phyloP scores from a whole-genome alignment of 1,140 invertebrate genomes.

The Megalopta genalis region DNA sequence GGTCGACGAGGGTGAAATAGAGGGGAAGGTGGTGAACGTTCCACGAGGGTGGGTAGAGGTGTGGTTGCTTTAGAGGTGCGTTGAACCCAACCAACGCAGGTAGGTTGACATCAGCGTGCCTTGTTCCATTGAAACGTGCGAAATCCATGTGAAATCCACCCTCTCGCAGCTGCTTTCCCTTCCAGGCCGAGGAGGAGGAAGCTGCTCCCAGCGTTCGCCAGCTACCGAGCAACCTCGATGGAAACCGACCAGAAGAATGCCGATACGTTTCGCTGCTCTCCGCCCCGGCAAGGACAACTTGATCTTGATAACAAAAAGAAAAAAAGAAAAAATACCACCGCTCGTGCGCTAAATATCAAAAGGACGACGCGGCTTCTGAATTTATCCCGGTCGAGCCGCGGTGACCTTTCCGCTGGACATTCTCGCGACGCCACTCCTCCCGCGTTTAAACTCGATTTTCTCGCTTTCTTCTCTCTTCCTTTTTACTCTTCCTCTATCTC shows the following conservation, averaged over 20 bases:
- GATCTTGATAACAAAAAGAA: slow-evolving; percentile 55
- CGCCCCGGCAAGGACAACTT: neutral
- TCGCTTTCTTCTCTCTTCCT: no score
- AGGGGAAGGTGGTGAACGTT: slow-evolving; percentile 66
- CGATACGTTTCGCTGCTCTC: slow-evolving; percentile 8
- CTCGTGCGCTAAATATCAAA: slow-evolving; percentile 26
- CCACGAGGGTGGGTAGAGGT: slow-evolving; percentile 66
- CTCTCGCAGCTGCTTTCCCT: slow-evolving; percentile 27
- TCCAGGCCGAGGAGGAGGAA: slow-evolving; percentile 7
- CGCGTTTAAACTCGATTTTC: no score
- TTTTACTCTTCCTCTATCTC: no score
- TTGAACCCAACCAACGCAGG: slow-evolving; percentile 73
- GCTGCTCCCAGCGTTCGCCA: slow-evolving; percentile 5
- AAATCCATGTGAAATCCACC: slow-evolving; percentile 70
- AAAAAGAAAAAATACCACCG: slow-evolving; percentile 33
- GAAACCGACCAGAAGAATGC: slow-evolving; percentile 17
- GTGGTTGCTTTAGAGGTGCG: slow-evolving; percentile 75
- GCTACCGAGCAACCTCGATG: no score
- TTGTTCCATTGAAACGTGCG: slow-evolving; percentile 73
- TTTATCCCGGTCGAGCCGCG: no score
- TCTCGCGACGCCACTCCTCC: no score
- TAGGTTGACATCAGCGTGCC: slow-evolving; percentile 72
- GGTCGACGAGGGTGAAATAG: slow-evolving; percentile 62
- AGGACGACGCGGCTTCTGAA: slow-evolving; percentile 11
- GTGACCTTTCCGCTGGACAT: no score